phyloP scores from a whole-genome alignment of 2,113 vertebrate genomes.

The Boleophthalmus pectinirostris region DNA sequence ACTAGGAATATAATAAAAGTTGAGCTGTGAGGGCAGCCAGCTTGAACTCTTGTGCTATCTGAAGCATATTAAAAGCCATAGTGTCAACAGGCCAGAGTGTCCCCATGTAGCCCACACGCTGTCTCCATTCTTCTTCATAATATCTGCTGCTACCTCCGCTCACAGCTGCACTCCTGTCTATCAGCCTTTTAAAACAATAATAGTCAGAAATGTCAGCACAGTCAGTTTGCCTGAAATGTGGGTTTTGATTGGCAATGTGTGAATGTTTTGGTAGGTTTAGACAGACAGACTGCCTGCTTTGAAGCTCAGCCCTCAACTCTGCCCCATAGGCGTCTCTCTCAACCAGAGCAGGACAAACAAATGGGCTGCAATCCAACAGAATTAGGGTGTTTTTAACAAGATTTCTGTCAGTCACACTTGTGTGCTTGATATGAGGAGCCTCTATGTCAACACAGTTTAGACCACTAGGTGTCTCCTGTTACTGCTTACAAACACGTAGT shows the following conservation, averaged over 20 bases:
- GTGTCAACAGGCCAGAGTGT: slow-evolving; percentile 26
- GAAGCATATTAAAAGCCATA: slow-evolving; percentile 56
- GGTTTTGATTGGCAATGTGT: slow-evolving; percentile 12
- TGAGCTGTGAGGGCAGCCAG: slow-evolving; percentile 32
- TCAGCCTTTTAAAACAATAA: slow-evolving; percentile 21
- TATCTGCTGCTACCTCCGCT: not conserved
- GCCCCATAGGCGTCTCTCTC: slow-evolving; percentile 7
- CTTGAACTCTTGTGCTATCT: slow-evolving; percentile 46
- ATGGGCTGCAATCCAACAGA: not conserved
- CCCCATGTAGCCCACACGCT: slow-evolving; percentile 30
- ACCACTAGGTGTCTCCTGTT: slow-evolving; percentile 70
- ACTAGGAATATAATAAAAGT: slow-evolving; percentile 55
- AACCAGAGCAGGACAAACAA: not conserved
- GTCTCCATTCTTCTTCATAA: slow-evolving; percentile 25
- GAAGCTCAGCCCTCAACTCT: not conserved
- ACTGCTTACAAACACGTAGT: slow-evolving; percentile 29
- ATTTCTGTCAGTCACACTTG: slow-evolving; percentile 19
- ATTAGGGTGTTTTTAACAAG: not conserved
- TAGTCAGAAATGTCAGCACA: slow-evolving; percentile 18
- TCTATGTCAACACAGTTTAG: slow-evolving; percentile 15
- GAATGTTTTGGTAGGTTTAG: slow-evolving; percentile 4
- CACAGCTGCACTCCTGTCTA: not conserved
- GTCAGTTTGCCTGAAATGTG: not conserved
- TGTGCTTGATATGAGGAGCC: not conserved
- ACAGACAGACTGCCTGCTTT: slow-evolving; percentile 7